Conservation (phyloP, 1,140 invertebrate genomes). For the Bradysia coprophila region DNA sequence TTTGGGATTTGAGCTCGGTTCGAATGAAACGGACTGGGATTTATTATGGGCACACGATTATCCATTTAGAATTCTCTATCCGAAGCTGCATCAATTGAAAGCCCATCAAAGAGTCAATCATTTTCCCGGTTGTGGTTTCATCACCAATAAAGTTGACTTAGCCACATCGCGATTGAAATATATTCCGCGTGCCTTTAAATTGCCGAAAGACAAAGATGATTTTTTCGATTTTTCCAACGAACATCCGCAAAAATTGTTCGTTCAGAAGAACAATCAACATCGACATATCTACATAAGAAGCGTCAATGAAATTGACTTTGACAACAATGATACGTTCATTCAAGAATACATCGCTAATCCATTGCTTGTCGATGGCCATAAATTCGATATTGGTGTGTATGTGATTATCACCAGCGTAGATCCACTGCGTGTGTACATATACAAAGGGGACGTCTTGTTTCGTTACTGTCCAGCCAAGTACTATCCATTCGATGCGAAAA, state of each 20-base stretch:
- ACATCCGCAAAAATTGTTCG: conserved; percentile 58
- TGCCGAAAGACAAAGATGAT: conserved; percentile 55
- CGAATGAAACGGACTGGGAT: conserved; percentile 46
- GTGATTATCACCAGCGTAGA: conserved; percentile 80
- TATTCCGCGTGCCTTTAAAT: conserved; percentile 73
- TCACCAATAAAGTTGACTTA: conserved; percentile 88
- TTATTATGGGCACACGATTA: conserved; percentile 89
- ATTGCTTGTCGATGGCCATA: conserved; percentile 65
- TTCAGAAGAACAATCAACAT: conserved; percentile 87
- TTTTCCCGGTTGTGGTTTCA: conserved; percentile 84
- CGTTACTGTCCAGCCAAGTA: conserved; percentile 86
- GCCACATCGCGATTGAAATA: conserved; percentile 56
- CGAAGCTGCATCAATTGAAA: conserved; percentile 37
- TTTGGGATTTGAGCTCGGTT: conserved; percentile 46
- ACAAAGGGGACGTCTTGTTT: conserved; percentile 75
- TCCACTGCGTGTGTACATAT: conserved; percentile 76
- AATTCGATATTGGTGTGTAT: conserved; percentile 96
- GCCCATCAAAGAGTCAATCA: conserved; percentile 77
- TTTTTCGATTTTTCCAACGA: conserved; percentile 48
- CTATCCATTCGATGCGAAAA: conserved; percentile 69
- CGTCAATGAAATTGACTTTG: conserved; percentile 49
- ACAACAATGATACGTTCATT: conserved; percentile 61
- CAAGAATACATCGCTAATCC: conserved; percentile 79
- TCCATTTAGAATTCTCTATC: conserved; percentile 50
- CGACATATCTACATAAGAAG: conserved; percentile 66